Evolutionary conservation across 2,113 vertebrate species (phyloP).

Genomic region (Odocoileus hemionus): DNA sequence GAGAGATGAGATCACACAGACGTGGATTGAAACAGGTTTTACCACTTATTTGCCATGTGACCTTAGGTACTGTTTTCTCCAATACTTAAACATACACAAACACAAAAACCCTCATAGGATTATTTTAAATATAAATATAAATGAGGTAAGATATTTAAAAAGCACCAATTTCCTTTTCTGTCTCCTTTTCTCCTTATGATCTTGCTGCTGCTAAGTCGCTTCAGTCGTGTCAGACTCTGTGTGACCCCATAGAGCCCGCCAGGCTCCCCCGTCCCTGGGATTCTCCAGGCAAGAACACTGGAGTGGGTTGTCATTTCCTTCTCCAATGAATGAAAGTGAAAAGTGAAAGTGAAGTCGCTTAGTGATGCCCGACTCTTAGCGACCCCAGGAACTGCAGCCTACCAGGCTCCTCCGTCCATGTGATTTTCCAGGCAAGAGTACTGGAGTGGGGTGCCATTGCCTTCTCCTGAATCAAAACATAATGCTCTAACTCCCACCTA

Average conservation of each 20-base stretch:
- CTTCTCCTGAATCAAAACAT: neutral
- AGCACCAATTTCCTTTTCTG: slow-evolving; percentile 17
- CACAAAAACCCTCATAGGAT: neutral
- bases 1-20: neutral
- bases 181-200: neutral
- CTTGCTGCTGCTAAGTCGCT: neutral
- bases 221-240: too few relatives aligned
- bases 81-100: neutral
- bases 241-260: too few relatives aligned
- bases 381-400: too few relatives aligned
- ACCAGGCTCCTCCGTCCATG: too few relatives aligned
- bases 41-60: neutral
- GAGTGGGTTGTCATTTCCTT: neutral
- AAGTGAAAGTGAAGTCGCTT: too few relatives aligned
- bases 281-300: too few relatives aligned
- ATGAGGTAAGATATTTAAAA: slow-evolving; percentile 23
- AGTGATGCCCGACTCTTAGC: too few relatives aligned
- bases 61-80: neutral
- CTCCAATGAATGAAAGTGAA: neutral
- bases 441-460: too few relatives aligned
- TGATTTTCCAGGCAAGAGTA: too few relatives aligned
- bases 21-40: neutral
- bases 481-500: neutral
- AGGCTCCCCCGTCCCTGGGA: too few relatives aligned
- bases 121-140: neutral